Base-by-base conservation (phyloP, 1,140 invertebrate genomes). In the Zeugodacus cucurbitae region DNA sequence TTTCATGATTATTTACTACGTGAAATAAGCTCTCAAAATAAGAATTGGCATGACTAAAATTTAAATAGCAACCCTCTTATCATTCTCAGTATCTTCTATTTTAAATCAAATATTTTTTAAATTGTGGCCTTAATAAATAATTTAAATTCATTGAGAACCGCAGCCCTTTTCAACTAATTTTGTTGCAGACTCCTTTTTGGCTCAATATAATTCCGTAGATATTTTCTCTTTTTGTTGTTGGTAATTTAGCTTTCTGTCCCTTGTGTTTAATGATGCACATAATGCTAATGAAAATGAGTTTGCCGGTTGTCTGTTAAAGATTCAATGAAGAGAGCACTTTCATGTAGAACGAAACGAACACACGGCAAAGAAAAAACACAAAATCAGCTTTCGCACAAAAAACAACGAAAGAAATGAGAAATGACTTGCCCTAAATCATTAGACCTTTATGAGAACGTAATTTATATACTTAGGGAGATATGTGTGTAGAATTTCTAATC, bases 241-340 rank as follows among this genome's bases (percentile, higher is more conserved):
- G 20, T 37, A 70, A 70, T 70, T 70, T 37, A 7, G 34, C 67
- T 70, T 14, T 37, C 17, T 34, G 32, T 70, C 17, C 67, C 32
- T 59, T 59, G 58, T 8, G 67, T 37, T 70, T 70, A 70, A 70
- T 70, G 67, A 70, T 37, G 67, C 67, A 32, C 20, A 70, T 70
- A 70, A 70, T 70, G 67, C 67, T 70, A 37, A 70, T 70, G 67
- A 70, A 70, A 70, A 70, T 70, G 29, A 70, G 34, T 22, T 70
- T 37, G 67, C 22, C 29, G 32, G 29, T 20, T 34, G 34, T 11
- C 17, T 37, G 10, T 2, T 34, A 37, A 70, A 37, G 32, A 70
- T 67, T 67, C 64, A 37, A 70, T 70, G 22, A 5, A 8, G 22
- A n/a, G 20, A 59, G 58, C 67, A 3, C 34, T n/a, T 48, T 48